Conservation (phyloP, 1,140 invertebrate species). For the Pseudoatta argentina region DNA sequence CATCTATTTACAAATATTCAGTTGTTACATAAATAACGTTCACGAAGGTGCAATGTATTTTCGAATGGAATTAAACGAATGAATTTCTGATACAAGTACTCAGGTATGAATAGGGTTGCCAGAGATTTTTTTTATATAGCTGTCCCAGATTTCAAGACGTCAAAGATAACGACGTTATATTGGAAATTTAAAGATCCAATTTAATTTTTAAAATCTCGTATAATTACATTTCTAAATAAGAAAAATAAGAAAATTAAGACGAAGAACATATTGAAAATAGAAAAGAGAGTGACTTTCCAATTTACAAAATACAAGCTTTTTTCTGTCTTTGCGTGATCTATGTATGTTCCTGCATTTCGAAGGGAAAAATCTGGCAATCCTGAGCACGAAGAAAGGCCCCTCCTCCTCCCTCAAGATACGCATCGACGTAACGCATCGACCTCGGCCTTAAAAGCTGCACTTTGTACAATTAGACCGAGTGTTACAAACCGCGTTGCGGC, state of each 20-base stretch:
- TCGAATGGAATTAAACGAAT: conserved; percentile 38
- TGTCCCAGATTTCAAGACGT: neutral
- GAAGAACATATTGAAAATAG: neutral
- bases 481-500: conserved; percentile 43
- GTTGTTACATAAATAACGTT: conserved; percentile 34
- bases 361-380: conserved; percentile 7
- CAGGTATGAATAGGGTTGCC: conserved; percentile 30
- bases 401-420: neutral
- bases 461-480: conserved; percentile 44
- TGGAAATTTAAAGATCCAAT: neutral
- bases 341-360: neutral
- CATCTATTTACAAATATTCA: conserved; percentile 30
- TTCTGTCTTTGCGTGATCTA: neutral
- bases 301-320: neutral
- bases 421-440: conserved; percentile 22
- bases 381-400: neutral
- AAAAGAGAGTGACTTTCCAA: neutral
- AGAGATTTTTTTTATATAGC: neutral
- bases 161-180: neutral
- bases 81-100: conserved; percentile 30
- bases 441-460: conserved; percentile 46
- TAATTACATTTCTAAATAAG: neutral
- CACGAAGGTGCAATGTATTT: conserved; percentile 42
- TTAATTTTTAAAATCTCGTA: neutral
- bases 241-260: neutral